Base-by-base conservation (phyloP, 2,113 vertebrate genomes). In the Caracal caracal region DNA sequence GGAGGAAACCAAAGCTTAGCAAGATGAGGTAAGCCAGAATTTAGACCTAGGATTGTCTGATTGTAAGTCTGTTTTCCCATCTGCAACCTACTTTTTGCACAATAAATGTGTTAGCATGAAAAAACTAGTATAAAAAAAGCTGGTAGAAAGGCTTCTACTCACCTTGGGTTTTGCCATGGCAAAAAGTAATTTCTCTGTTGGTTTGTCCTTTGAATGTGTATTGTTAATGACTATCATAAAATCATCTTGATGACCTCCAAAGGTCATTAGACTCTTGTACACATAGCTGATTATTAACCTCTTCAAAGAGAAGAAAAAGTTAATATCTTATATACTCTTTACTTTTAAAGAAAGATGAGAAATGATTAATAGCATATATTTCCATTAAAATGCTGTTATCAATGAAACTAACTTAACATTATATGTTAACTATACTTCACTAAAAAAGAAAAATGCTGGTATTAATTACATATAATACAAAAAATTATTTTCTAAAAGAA, bases 101-200 rank as follows among this genome's bases (percentile, higher is more conserved):
- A 78, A 86, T 81, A n/a, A 61, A 51, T 89, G 40, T 75, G 59
- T 83, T 49, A 88, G 4, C 35, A 35, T 19, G 30, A 80, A 92
- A 76, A 66, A 83, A 75, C 7, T 49, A 78, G 40, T 43, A 59
- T 94, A 68, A 89, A 96, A 85, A 85, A 93, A 95, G 9, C 70
- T 94, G 90, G 35, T n/a, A 59, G 33, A 85, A 70, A 96, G 35
- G 3, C 28, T 73, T 95, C 47, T 28, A 99, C 99, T 97, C 82
- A 99, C 99, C 99, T 99, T 99, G 85, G 99, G 99, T 79, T 99
- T 98, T 92, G 99, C 98, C 99, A 99, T 99, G 40, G 99, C 98
- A 97, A 99, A 99, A 96, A 99, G 98, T 94, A 99, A 98, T 91
- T 99, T 99, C 98, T 99, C 99, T 28, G 99, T 99, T 49, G 99